These are phyloP conservation scores for Muntiacus reevesi DNA, from an alignment of 2,113 vertebrate genomes.

Conservation along the genomic window DNA sequence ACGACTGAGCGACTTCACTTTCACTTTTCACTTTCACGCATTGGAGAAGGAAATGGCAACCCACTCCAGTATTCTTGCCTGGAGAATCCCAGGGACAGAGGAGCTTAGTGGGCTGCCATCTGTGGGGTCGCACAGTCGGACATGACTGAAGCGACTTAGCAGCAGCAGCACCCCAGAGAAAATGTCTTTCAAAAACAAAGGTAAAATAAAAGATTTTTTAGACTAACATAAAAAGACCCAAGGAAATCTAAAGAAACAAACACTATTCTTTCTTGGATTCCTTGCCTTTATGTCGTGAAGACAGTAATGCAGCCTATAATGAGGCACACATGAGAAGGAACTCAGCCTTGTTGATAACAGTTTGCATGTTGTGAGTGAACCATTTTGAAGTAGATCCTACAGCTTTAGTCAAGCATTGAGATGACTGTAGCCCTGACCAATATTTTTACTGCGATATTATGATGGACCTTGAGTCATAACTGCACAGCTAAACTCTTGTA, in stretches of 20 bases:
- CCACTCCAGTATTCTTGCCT: too few relatives aligned
- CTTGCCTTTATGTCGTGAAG: background rate
- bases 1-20: too few relatives aligned
- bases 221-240: background rate
- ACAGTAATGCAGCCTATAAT: background rate
- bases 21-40: too few relatives aligned
- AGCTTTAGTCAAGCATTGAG: background rate
- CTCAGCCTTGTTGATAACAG: background rate
- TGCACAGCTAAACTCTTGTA: background rate
- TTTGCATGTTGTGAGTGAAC: background rate
- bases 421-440: background rate
- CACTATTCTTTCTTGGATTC: background rate
- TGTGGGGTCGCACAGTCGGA: too few relatives aligned
- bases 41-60: too few relatives aligned
- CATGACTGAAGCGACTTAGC: too few relatives aligned
- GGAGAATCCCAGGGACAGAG: too few relatives aligned
- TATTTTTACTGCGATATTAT: background rate
- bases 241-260: background rate
- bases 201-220: background rate
- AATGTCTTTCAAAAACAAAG: background rate
- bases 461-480: background rate
- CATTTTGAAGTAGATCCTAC: background rate
- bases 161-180: background rate
- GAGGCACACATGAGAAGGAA: background rate
- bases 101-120: too few relatives aligned